A percentile compares a stretch with the other conserved stretches of the same genome.
Evolutionary conservation across 2,888 invertebrate species (phyloP).

Genomic region (Spodoptera picta): DNA sequence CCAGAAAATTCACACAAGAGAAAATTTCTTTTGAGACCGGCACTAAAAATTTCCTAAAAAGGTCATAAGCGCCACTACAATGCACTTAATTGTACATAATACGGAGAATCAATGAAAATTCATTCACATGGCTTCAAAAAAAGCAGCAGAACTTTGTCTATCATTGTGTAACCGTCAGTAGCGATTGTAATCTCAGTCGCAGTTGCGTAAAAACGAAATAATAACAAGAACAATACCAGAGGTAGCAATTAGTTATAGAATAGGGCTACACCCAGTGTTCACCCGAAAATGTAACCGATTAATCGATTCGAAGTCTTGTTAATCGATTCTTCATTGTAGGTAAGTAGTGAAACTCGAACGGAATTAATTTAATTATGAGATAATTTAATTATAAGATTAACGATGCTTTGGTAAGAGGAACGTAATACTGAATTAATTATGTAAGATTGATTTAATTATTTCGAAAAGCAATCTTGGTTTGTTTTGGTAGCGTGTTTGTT

Average conservation of each 20-base stretch:
- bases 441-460: too few relatives aligned
- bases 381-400: slow-evolving; percentile 22
- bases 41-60: slow-evolving; percentile 43
- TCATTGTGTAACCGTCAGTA: slow-evolving; percentile 50
- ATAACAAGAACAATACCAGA: slow-evolving; percentile 69
- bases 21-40: slow-evolving; percentile 31
- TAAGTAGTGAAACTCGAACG: slow-evolving; percentile 2
- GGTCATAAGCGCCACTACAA: slow-evolving; percentile 41
- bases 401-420: slow-evolving; percentile 12
- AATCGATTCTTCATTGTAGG: slow-evolving; percentile 28
- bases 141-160: slow-evolving; percentile 27
- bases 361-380: slow-evolving; percentile 9
- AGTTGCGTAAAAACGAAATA: slow-evolving; percentile 68
- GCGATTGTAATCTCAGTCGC: slow-evolving; percentile 54
- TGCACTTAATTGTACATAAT: slow-evolving; percentile 36
- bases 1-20: slow-evolving; percentile 34
- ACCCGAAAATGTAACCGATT: slow-evolving; percentile 19
- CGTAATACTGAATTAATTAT: not conserved
- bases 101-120: slow-evolving; percentile 55
- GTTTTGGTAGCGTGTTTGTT: not conserved
- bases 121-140: slow-evolving; percentile 57
- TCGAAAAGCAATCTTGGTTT: not conserved
- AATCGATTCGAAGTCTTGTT: slow-evolving; percentile 13
- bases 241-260: slow-evolving; percentile 66
- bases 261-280: slow-evolving; percentile 44